Conservation (phyloP, 2,888 invertebrate species). For the Noctua janthina region DNA sequence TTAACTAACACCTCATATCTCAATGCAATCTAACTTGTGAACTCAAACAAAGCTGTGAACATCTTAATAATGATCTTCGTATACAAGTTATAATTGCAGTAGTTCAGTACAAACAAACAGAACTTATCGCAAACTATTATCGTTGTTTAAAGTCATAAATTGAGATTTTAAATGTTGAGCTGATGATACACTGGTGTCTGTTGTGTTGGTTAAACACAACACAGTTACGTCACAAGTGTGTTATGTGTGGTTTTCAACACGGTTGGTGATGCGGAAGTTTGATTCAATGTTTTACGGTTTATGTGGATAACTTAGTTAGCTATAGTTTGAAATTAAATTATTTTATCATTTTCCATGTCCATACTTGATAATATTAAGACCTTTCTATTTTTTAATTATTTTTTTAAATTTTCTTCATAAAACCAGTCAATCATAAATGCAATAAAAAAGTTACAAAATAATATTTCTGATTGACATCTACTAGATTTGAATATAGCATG, state of each 20-base stretch:
- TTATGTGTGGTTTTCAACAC: constrained; percentile 15
- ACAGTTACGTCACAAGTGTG: background rate
- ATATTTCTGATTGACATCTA: no score
- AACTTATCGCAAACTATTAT: constrained; percentile 67
- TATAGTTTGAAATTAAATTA: background rate
- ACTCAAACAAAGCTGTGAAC: constrained; percentile 50
- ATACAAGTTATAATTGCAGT: constrained; percentile 60
- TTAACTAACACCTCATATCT: constrained; percentile 45
- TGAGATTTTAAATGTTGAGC: constrained; percentile 71
- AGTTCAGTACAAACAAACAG: constrained; percentile 64
- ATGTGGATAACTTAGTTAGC: background rate
- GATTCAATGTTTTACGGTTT: constrained; percentile 5
- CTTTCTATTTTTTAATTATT: no score
- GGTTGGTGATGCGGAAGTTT: background rate
- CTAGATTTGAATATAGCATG: no score
- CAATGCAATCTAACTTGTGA: constrained; percentile 42
- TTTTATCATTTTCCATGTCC: background rate
- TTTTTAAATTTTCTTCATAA: no score
- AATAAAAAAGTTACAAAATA: no score
- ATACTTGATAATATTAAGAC: no score
- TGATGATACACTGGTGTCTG: constrained; percentile 42
- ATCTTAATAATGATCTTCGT: constrained; percentile 58
- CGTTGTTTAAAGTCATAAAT: constrained; percentile 73
- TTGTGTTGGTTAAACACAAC: background rate
- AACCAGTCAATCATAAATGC: no score